Percentiles rank a stretch among this genome's conserved stretches.
Conservation (phyloP, 2,797 vertebrate genomes). For the Danio kyathit region DNA sequence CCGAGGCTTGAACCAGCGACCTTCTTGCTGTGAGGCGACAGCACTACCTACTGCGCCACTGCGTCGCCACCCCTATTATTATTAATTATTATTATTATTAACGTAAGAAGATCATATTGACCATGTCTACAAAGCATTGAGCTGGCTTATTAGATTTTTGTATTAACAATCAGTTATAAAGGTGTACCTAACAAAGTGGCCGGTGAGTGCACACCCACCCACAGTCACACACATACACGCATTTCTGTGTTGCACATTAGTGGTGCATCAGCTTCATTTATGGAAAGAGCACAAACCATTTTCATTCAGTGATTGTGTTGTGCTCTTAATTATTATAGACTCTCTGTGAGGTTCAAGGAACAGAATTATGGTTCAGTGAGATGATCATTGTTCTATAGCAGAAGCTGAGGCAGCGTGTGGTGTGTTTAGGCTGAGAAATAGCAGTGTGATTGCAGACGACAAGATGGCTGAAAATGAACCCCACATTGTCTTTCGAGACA, state of each 20-base stretch:
- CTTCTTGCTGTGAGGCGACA: too few relatives aligned
- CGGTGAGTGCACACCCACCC: not conserved
- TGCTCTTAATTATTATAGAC: slow-evolving; percentile 29
- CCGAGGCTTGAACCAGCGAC: too few relatives aligned
- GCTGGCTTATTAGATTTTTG: too few relatives aligned
- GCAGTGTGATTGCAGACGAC: slow-evolving; percentile 16
- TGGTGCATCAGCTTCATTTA: not conserved
- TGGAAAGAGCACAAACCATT: not conserved
- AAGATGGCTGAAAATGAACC: slow-evolving; percentile 38
- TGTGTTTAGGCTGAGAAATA: slow-evolving; percentile 38
- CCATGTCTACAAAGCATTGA: too few relatives aligned
- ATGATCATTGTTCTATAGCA: slow-evolving; percentile 8
- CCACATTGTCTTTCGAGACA: slow-evolving; percentile 35
- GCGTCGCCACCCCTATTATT: too few relatives aligned
- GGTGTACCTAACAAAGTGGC: too few relatives aligned
- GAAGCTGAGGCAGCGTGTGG: not conserved
- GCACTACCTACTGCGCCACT: too few relatives aligned
- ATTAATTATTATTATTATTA: too few relatives aligned
- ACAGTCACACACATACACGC: not conserved
- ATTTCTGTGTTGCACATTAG: not conserved
- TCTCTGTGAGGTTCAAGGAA: not conserved
- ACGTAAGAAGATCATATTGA: too few relatives aligned
- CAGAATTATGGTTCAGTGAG: slow-evolving; percentile 14
- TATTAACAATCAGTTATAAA: too few relatives aligned
- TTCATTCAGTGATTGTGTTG: not conserved